Evolutionary conservation across 2,888 invertebrate species (phyloP).

Genomic region (Pollenia amentaria): DNA sequence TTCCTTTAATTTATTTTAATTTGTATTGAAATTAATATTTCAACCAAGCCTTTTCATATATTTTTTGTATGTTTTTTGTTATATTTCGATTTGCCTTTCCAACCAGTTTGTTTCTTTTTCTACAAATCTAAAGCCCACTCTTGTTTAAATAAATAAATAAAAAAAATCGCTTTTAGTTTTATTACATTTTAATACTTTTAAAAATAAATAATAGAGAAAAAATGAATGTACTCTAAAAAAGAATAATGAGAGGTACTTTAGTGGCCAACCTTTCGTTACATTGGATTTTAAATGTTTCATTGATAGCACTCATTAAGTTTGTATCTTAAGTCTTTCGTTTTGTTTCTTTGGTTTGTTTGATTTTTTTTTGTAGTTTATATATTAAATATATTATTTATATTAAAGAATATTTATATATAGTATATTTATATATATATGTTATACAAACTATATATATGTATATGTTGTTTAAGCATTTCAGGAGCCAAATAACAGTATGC

Average conservation of each 20-base stretch:
- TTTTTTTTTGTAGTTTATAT: no score
- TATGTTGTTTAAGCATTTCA: no score
- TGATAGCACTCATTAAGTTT: not conserved
- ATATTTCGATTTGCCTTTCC: slow-evolving; percentile 57
- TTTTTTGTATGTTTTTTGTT: slow-evolving; percentile 8
- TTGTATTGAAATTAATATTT: slow-evolving; percentile 41
- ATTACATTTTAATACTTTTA: slow-evolving; percentile 61
- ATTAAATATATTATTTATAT: no score
- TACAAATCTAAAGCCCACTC: slow-evolving; percentile 59
- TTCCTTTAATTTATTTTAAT: slow-evolving; percentile 40
- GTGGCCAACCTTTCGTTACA: slow-evolving; percentile 20
- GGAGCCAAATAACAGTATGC: no score
- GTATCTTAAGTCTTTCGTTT: not conserved
- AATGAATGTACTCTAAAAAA: slow-evolving; percentile 35
- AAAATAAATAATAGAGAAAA: slow-evolving; percentile 35
- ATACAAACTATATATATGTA: no score
- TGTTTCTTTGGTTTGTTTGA: no score
- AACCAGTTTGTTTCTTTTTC: slow-evolving; percentile 50
- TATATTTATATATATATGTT: no score
- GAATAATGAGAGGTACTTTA: not conserved
- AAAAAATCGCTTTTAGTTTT: slow-evolving; percentile 52
- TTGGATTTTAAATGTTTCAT: not conserved
- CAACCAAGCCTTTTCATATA: slow-evolving; percentile 43
- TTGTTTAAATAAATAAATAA: slow-evolving; percentile 24
- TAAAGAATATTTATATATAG: no score